Conservation (phyloP, 2,888 invertebrate genomes). For the Athalia circularis region DNA sequence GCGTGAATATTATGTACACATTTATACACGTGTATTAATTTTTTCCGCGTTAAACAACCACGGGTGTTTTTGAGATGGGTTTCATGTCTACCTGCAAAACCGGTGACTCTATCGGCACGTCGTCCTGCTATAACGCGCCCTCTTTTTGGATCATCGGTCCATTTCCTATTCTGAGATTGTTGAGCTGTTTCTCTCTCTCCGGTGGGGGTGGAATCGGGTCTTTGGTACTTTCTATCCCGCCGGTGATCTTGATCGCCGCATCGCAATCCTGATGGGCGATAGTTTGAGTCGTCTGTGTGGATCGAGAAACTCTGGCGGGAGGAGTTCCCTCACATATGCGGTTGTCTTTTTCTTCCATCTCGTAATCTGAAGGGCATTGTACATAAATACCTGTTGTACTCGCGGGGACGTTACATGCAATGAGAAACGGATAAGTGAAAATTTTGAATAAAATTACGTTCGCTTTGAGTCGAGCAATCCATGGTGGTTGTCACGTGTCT, state of each 20-base stretch:
- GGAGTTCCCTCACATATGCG: constrained; percentile 63
- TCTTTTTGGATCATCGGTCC: constrained; percentile 66
- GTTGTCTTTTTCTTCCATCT: constrained; percentile 64
- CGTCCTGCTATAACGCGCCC: constrained; percentile 65
- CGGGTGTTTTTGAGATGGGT: constrained; percentile 65
- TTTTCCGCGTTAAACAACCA: constrained; percentile 52
- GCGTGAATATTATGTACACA: too few species aligned
- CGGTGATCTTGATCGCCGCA: neutral
- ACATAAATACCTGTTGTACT: neutral
- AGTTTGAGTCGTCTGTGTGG: constrained; percentile 64
- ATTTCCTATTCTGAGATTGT: constrained; percentile 67
- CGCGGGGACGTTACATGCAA: neutral
- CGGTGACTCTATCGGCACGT: constrained; percentile 41
- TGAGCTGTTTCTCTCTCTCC: constrained; percentile 54
- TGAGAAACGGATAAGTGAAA: neutral
- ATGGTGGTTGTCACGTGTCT: constrained; percentile 76
- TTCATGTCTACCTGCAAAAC: constrained; percentile 60
- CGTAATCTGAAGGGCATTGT: constrained; percentile 60
- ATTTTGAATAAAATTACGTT: constrained; percentile 59
- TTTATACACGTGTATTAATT: neutral
- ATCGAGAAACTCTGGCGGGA: constrained; percentile 58
- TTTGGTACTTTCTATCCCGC: constrained; percentile 58
- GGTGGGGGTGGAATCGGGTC: constrained; percentile 56
- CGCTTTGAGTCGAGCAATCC: constrained; percentile 70
- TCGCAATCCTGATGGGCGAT: neutral